These are phyloP conservation scores for Serranus cabrilla DNA, from an alignment of 2,797 vertebrate genomes.

Conservation along the genomic window DNA sequence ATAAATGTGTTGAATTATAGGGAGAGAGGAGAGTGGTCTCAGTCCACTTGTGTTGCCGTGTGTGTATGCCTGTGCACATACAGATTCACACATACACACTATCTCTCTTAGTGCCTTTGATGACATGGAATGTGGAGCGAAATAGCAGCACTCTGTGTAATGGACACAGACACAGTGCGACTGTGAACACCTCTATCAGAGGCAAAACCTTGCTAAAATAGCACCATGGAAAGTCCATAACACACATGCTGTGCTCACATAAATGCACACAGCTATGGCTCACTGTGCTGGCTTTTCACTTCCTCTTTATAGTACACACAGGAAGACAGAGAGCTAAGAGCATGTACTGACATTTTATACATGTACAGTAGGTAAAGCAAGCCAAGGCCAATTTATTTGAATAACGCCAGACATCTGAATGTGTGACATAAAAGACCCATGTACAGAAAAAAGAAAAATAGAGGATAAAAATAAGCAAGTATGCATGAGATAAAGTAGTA, in stretches of 20 bases:
- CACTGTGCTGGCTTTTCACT: conserved; percentile 20
- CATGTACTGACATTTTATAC: not conserved
- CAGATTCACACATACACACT: conserved; percentile 45
- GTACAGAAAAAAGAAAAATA: too few relatives aligned
- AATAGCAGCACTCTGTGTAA: conserved; percentile 81
- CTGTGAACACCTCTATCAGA: conserved; percentile 62
- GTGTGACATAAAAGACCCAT: not conserved
- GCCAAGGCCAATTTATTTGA: too few relatives aligned
- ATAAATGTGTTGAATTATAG: conserved; percentile 70
- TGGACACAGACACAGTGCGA: conserved; percentile 68
- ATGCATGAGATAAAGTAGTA: too few relatives aligned
- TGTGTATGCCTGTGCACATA: conserved; percentile 26
- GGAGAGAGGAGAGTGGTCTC: conserved; percentile 48
- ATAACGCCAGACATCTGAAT: not conserved
- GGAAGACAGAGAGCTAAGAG: not conserved
- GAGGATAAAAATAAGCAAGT: too few relatives aligned
- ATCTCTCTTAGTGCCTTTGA: conserved; percentile 65
- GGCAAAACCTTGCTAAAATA: conserved; percentile 55
- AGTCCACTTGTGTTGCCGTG: conserved; percentile 31
- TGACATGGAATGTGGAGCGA: conserved; percentile 71
- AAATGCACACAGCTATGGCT: conserved; percentile 26
- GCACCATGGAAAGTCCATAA: conserved; percentile 42
- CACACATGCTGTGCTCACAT: conserved; percentile 32
- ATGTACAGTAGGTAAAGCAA: not conserved
- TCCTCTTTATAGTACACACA: conserved; percentile 22